Conservation (phyloP, 2,113 vertebrate genomes). For the Trochalopteron elliotii region DNA sequence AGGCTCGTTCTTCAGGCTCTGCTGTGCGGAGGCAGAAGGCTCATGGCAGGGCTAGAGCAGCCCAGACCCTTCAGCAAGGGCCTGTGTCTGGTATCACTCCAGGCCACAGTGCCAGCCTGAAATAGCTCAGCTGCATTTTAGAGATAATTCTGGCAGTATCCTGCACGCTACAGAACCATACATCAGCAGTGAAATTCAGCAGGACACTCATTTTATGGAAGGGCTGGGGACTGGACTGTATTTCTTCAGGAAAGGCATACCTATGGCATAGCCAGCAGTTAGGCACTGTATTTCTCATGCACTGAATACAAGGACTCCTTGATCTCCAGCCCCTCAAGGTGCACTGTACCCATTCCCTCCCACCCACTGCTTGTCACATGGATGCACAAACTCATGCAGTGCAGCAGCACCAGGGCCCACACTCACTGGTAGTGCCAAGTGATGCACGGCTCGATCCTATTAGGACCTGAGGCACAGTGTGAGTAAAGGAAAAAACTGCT, state of each 20-base stretch:
- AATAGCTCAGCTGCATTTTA: background rate
- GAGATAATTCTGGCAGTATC: background rate
- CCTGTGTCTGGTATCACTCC: background rate
- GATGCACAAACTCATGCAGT: background rate
- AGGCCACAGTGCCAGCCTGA: background rate
- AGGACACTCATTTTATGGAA: background rate
- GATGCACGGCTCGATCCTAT: background rate
- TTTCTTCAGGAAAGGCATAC: background rate
- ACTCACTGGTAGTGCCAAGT: background rate
- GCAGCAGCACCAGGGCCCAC: background rate
- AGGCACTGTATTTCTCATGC: background rate
- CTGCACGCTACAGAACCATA: background rate
- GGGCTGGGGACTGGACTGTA: accelerated
- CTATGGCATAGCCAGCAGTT: background rate
- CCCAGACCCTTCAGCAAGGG: background rate
- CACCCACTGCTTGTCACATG: background rate
- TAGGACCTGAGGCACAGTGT: background rate
- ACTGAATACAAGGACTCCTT: background rate
- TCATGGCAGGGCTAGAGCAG: background rate
- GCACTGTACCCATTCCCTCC: background rate
- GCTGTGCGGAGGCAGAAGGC: background rate
- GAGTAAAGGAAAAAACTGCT: background rate
- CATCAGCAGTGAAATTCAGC: background rate
- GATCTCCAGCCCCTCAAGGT: background rate
- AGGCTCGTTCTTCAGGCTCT: background rate